Evolutionary conservation across 1,140 invertebrate species (phyloP).

Genomic region (Glomeris maerens): DNA sequence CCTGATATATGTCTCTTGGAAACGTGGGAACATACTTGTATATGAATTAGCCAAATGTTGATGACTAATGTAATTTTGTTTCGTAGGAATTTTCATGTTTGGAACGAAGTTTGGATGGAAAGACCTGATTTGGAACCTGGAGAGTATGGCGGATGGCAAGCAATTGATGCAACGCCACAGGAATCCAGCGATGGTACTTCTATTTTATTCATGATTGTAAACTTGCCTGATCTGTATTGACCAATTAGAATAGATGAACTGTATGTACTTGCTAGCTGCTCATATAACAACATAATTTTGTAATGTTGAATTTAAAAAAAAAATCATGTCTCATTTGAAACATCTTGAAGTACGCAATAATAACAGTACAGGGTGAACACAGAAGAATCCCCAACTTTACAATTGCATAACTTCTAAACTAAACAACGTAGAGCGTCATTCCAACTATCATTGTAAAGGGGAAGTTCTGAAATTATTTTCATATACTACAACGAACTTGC

Average conservation of each 20-base stretch:
- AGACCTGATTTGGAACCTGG: conserved; percentile 58
- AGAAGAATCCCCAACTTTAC: no score
- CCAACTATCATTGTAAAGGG: no score
- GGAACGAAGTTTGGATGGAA: conserved; percentile 90
- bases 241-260: neutral
- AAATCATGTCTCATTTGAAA: neutral
- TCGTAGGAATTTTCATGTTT: conserved; percentile 79
- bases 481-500: neutral
- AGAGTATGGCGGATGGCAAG: conserved; percentile 26
- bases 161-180: conserved; percentile 25
- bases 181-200: conserved; percentile 22
- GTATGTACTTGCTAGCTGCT: neutral
- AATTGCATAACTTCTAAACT: no score
- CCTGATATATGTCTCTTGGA: no score
- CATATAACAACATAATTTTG: no score
- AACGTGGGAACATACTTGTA: no score
- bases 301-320: neutral
- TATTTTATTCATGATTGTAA: no score
- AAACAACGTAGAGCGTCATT: no score
- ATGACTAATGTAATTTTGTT: conserved; percentile 7
- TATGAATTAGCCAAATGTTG: no score
- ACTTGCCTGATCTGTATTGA: no score
- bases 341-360: neutral
- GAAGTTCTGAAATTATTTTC: no score
- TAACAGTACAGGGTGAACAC: neutral